Conservation (phyloP, 1,140 invertebrate species). For the Coelopa frigida region DNA sequence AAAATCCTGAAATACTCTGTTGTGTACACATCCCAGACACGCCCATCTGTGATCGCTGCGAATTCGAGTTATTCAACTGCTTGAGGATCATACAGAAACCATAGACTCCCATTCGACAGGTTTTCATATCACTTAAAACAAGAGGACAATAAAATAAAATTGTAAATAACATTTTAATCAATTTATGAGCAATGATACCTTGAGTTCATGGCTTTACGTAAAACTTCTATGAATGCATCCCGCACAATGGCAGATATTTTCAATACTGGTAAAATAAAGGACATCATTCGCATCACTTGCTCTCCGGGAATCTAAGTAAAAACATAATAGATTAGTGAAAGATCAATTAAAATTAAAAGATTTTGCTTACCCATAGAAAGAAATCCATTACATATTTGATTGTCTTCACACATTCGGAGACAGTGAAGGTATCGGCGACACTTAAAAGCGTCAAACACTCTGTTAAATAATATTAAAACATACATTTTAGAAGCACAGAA, state of each 20-base stretch:
- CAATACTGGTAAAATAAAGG: constrained; percentile 35
- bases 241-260: constrained; percentile 34
- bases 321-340: neutral
- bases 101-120: constrained; percentile 37
- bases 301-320: constrained; percentile 33
- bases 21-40: constrained; percentile 34
- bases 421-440: constrained; percentile 38
- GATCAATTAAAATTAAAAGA: neutral
- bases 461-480: constrained; percentile 7
- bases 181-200: constrained; percentile 14
- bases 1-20: constrained; percentile 38
- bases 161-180: no score
- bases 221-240: constrained; percentile 36
- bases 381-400: constrained; percentile 39
- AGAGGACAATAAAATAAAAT: neutral
- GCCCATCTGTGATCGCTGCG: constrained; percentile 22
- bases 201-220: constrained; percentile 34
- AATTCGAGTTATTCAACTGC: constrained; percentile 39
- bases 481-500: neutral
- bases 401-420: constrained; percentile 33
- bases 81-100: constrained; percentile 42
- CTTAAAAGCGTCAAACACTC: constrained; percentile 37
- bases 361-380: constrained; percentile 34
- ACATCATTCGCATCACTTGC: constrained; percentile 44
- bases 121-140: constrained; percentile 22